Evolutionary conservation across 1,140 invertebrate species (phyloP).

Genomic region (Bicyclus anynana): DNA sequence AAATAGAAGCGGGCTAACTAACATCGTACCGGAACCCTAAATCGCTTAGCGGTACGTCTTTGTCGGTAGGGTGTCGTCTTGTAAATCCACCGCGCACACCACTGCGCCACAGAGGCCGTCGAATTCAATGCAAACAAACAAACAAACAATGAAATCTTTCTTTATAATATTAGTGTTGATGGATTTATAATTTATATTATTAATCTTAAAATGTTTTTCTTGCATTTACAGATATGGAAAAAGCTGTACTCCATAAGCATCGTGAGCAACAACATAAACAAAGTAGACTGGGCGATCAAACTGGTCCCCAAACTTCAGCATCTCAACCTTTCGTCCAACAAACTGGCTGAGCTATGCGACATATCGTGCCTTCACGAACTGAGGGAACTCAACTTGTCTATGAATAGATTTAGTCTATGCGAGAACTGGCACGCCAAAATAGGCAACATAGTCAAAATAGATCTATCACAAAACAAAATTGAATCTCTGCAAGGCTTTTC

Average conservation of each 20-base stretch:
- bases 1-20: too few species aligned
- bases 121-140: too few species aligned
- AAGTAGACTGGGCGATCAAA: constrained; percentile 89
- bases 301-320: constrained; percentile 86
- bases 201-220: neutral
- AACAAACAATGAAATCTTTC: too few species aligned
- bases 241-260: constrained; percentile 84
- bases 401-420: constrained; percentile 84
- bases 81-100: too few species aligned
- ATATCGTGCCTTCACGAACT: constrained; percentile 87
- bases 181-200: too few species aligned
- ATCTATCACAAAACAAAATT: constrained; percentile 92
- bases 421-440: constrained; percentile 90
- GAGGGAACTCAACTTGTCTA: constrained; percentile 85
- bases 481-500: constrained; percentile 86
- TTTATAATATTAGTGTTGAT: too few species aligned
- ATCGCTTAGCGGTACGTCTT: too few species aligned
- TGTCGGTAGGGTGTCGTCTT: too few species aligned
- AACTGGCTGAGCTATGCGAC: constrained; percentile 85
- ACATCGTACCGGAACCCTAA: too few species aligned
- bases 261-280: constrained; percentile 86
- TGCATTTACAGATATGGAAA: constrained; percentile 80
- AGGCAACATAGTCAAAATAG: constrained; percentile 92
- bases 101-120: too few species aligned
- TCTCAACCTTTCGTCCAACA: constrained; percentile 87